Evolutionary conservation across 2,113 vertebrate species (phyloP), one percentile per base, ranked within the genome.

Genomic region (Struthio camelus): DNA sequence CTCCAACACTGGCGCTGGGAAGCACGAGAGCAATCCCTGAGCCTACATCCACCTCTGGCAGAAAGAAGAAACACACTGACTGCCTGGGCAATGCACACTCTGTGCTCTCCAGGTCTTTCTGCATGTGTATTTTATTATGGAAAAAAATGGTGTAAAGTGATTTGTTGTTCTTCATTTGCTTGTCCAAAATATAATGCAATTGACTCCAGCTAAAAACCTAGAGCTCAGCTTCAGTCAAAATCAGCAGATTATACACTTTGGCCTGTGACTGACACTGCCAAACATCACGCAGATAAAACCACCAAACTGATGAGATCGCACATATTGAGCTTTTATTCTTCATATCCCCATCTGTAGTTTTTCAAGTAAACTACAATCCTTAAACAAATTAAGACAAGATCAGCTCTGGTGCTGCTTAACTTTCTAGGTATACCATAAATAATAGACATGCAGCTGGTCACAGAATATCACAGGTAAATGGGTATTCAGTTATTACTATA

Each of bases 241-340:
- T 69, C 78, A 81, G 83, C 92, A 92, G 51, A 88, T 42, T 58
- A 61, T 79, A 65, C 72, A 83, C 76, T 96, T 38, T 22, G 89
- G 80, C 46, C 72, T 2, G 36, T 76, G 92, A 64, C 12, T 19
- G 76, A 87, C 44, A 86, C 76, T 81, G 91, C 79, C 94, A 80
- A 94, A 77, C 84, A 89, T 86, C 73, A 80, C 40, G 27, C 95
- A 87, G 92, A 94, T 80, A 96, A 83, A 95, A 93, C 89, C 91
- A 82, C 85, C 89, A 91, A 42, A 34, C 79, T 54, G 81, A 90
- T 91, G 89, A 95, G 87, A 77, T 93, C 80, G 95, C 30, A 2
- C 82, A 70, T 58, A 87, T 71, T 69, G 67, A 61, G 32, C 76
- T 83, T 91, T 80, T 94, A 83, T 78, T 62, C 85, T 93, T 93